A percentile compares a stretch with the other conserved stretches of the same genome.
phyloP scores from a whole-genome alignment of 1,140 invertebrate species.

The Eumeta japonica region DNA sequence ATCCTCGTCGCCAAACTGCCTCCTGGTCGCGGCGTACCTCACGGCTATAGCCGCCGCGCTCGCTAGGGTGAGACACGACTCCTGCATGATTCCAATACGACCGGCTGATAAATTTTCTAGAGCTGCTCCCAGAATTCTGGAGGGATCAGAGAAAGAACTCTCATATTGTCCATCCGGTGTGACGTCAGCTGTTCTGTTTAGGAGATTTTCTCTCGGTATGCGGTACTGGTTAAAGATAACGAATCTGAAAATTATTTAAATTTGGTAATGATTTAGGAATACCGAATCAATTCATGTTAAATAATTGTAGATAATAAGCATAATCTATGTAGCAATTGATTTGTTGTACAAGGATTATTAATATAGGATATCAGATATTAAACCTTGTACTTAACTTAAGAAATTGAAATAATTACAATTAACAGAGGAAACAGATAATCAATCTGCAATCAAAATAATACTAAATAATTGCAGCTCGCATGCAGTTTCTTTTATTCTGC shows the following conservation, averaged over 20 bases:
- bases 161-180: slow-evolving; percentile 81
- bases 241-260: slow-evolving; percentile 67
- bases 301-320: too few species aligned
- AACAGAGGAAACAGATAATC: background rate
- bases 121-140: slow-evolving; percentile 75
- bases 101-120: slow-evolving; percentile 80
- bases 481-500: too few species aligned
- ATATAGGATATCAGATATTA: too few species aligned
- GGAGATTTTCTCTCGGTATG: slow-evolving; percentile 76
- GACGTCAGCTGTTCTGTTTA: slow-evolving; percentile 88
- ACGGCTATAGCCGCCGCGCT: slow-evolving; percentile 81
- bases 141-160: slow-evolving; percentile 72
- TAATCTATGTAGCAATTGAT: too few species aligned
- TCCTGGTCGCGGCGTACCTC: slow-evolving; percentile 84
- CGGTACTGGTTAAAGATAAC: slow-evolving; percentile 83
- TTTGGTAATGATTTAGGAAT: too few species aligned
- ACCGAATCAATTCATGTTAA: too few species aligned
- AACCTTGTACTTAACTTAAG: too few species aligned
- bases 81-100: slow-evolving; percentile 55
- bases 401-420: too few species aligned
- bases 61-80: slow-evolving; percentile 70
- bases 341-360: too few species aligned
- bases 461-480: too few species aligned
- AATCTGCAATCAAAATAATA: too few species aligned
- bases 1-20: slow-evolving; percentile 80